Conservation (phyloP, 2,888 invertebrate species). For the Amphipoea lucens region DNA sequence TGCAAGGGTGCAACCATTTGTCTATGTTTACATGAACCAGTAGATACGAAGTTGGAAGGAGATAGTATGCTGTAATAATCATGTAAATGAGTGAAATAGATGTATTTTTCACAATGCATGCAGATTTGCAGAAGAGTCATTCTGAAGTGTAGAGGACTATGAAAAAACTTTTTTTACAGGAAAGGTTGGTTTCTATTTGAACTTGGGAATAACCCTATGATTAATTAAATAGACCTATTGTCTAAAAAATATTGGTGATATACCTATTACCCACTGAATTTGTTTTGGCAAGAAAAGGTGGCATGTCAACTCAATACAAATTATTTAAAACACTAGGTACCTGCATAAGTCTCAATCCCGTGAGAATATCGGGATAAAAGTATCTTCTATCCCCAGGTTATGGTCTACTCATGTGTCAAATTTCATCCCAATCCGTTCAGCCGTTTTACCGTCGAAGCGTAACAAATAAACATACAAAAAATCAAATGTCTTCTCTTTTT, state of each 20-base stretch:
- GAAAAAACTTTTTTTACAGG: background rate
- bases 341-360: too few relatives aligned
- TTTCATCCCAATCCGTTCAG: too few relatives aligned
- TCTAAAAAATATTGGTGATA: background rate
- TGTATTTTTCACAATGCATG: background rate
- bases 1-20: background rate
- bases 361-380: too few relatives aligned
- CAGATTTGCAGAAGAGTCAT: background rate
- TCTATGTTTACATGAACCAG: background rate
- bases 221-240: background rate
- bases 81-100: slow-evolving; percentile 31
- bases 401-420: too few relatives aligned
- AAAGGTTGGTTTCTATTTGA: background rate
- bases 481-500: too few relatives aligned
- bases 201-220: background rate
- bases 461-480: too few relatives aligned
- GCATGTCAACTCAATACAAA: background rate
- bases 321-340: background rate
- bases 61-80: slow-evolving; percentile 20
- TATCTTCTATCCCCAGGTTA: too few relatives aligned
- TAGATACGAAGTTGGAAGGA: slow-evolving; percentile 28
- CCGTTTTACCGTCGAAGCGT: too few relatives aligned
- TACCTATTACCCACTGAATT: background rate
- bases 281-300: background rate
- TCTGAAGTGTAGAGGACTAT: background rate